These are phyloP conservation scores for Caenorhabditis drosophilae DNA, from an alignment of 2,888 invertebrate species.

Conservation along the genomic window DNA sequence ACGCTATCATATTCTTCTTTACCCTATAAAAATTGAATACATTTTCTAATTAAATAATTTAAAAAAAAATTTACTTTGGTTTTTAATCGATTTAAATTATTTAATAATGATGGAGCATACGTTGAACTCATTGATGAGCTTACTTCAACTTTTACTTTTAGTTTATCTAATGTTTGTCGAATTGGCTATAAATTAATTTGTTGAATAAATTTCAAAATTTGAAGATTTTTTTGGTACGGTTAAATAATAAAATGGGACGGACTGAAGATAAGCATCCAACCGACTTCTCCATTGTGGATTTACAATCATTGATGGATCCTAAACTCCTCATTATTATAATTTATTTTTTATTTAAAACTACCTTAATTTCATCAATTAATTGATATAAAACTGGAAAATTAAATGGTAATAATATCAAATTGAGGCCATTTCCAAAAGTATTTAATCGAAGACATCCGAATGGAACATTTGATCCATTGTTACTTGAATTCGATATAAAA, in stretches of 20 bases:
- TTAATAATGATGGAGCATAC: slow-evolving; percentile 16
- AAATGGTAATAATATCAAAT: slow-evolving; percentile 96
- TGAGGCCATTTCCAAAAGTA: slow-evolving; percentile 89
- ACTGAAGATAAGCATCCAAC: slow-evolving; percentile 90
- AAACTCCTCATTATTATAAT: background rate
- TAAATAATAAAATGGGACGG: slow-evolving; percentile 95
- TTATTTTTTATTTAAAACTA: slow-evolving; percentile 5
- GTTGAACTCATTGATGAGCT: slow-evolving; percentile 26
- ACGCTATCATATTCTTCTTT: slow-evolving; percentile 27
- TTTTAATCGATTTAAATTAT: slow-evolving; percentile 29
- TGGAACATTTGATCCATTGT: slow-evolving; percentile 72
- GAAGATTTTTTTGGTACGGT: slow-evolving; percentile 72
- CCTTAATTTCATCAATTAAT: slow-evolving; percentile 75
- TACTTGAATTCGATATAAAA: slow-evolving; percentile 68
- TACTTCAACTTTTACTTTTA: slow-evolving; percentile 14
- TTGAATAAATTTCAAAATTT: background rate
- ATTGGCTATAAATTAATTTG: slow-evolving; percentile 12
- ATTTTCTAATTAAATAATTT: too few species aligned
- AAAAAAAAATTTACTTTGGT: slow-evolving; percentile 8
- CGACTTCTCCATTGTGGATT: slow-evolving; percentile 87
- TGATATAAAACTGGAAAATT: slow-evolving; percentile 94
- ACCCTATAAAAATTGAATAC: slow-evolving; percentile 3
- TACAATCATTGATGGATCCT: slow-evolving; percentile 10
- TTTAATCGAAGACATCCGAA: slow-evolving; percentile 97
- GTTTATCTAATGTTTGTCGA: slow-evolving; percentile 16